Conservation (phyloP, 1,140 invertebrate genomes). For the Lepidotrigona ventralis region DNA sequence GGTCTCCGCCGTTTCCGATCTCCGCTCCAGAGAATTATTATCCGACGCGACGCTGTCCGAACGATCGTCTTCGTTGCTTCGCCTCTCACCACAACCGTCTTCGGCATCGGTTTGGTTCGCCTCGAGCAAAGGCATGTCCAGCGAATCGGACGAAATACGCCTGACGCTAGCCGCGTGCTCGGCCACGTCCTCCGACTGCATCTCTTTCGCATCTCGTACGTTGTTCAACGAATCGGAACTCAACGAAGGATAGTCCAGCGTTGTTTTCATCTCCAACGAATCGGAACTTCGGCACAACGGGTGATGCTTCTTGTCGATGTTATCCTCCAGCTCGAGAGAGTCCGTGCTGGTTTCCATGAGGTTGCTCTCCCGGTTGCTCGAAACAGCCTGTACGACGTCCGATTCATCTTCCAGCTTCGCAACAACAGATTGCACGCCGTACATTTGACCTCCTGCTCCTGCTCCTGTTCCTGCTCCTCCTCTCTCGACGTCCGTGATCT, state of each 20-base stretch:
- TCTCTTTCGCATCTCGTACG: slow-evolving; percentile 70
- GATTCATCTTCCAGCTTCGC: slow-evolving; percentile 5
- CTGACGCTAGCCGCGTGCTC: slow-evolving; percentile 65
- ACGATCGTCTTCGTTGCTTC: slow-evolving; percentile 43
- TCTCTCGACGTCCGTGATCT: slow-evolving; percentile 71
- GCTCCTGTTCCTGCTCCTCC: neutral
- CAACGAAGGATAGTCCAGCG: slow-evolving; percentile 75
- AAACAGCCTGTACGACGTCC: neutral
- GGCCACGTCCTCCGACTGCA: slow-evolving; percentile 59
- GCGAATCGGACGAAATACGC: slow-evolving; percentile 77
- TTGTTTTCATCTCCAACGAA: slow-evolving; percentile 77
- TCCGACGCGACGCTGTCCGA: slow-evolving; percentile 45
- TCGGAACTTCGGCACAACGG: slow-evolving; percentile 76
- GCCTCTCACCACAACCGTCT: slow-evolving; percentile 39
- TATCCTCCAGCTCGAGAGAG: slow-evolving; percentile 81
- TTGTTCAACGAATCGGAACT: slow-evolving; percentile 79
- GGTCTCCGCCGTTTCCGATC: slow-evolving; percentile 43
- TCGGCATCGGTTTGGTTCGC: slow-evolving; percentile 62
- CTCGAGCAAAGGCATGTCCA: slow-evolving; percentile 74
- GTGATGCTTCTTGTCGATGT: slow-evolving; percentile 70
- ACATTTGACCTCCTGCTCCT: too few species aligned
- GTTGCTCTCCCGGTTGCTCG: slow-evolving; percentile 65
- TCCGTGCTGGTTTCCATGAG: slow-evolving; percentile 83
- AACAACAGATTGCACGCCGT: neutral
- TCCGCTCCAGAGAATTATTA: slow-evolving; percentile 56